Conservation (phyloP, 64 coral and sea anemone species). For the Porites lutea region DNA sequence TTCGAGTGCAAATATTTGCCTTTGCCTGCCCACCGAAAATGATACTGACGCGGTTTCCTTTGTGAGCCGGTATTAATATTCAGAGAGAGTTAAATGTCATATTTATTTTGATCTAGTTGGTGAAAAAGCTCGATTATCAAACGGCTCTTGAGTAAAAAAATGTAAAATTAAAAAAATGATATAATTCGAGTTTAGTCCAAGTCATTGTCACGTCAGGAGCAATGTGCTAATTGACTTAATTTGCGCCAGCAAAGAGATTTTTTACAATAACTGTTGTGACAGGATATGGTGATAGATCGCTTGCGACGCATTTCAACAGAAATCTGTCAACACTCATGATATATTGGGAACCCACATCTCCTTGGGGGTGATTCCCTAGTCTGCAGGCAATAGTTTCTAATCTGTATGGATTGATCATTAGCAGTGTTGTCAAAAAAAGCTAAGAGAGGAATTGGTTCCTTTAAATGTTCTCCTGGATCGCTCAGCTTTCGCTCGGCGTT, state of each 20-base stretch:
- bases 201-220: background rate
- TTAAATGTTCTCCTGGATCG: background rate
- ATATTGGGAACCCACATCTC: background rate
- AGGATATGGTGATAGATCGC: slow-evolving; percentile 7
- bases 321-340: slow-evolving; percentile 13
- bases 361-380: slow-evolving; percentile 28
- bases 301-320: slow-evolving; percentile 15
- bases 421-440: too few relatives aligned
- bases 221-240: slow-evolving; percentile 45
- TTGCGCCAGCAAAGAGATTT: slow-evolving; percentile 21
- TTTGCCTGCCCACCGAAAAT: too few relatives aligned
- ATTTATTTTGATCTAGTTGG: too few relatives aligned
- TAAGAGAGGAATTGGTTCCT: background rate
- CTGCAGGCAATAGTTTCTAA: background rate
- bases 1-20: too few relatives aligned
- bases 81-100: too few relatives aligned
- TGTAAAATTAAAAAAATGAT: too few relatives aligned
- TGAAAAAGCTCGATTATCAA: background rate
- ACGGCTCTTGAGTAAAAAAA: background rate
- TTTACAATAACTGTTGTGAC: slow-evolving; percentile 6
- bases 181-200: too few relatives aligned
- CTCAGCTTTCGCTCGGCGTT: too few relatives aligned
- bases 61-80: too few relatives aligned
- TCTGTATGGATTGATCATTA: too few relatives aligned
- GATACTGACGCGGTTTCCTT: too few relatives aligned